phyloP scores from a whole-genome alignment of 2,797 vertebrate species.

The Sebastes flavidus region DNA sequence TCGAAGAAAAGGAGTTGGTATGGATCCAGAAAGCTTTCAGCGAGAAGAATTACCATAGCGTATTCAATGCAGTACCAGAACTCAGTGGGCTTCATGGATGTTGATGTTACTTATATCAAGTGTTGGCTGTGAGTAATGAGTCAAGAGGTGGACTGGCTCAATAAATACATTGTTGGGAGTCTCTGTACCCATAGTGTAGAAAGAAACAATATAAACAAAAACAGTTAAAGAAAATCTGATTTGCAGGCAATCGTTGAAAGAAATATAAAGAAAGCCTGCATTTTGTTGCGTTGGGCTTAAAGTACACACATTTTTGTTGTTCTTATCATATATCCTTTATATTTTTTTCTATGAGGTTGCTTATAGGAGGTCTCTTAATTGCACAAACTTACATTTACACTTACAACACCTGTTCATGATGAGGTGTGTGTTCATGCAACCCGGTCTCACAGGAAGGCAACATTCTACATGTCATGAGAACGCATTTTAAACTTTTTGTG shows the following conservation, averaged over 20 bases:
- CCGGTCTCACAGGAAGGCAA: too few relatives aligned
- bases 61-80: constrained; percentile 23
- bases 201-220: background rate
- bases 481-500: too few relatives aligned
- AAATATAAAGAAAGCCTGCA: background rate
- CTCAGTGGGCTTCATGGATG: constrained; percentile 29
- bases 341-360: background rate
- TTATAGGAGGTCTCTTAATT: background rate
- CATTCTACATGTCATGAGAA: too few relatives aligned
- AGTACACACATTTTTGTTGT: background rate
- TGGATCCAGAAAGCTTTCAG: constrained; percentile 63
- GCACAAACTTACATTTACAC: background rate
- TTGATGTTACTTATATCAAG: constrained; percentile 42
- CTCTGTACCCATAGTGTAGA: background rate
- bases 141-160: constrained; percentile 30
- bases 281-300: background rate
- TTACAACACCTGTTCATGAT: background rate
- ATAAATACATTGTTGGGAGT: constrained; percentile 30
- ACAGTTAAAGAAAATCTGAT: background rate
- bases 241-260: background rate
- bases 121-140: constrained; percentile 41
- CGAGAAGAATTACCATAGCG: constrained; percentile 43
- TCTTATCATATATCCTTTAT: background rate
- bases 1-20: constrained; percentile 54
- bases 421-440: background rate